These are phyloP conservation scores for Mercenaria mercenaria DNA, from an alignment of 1,140 invertebrate species.

Conservation along the genomic window DNA sequence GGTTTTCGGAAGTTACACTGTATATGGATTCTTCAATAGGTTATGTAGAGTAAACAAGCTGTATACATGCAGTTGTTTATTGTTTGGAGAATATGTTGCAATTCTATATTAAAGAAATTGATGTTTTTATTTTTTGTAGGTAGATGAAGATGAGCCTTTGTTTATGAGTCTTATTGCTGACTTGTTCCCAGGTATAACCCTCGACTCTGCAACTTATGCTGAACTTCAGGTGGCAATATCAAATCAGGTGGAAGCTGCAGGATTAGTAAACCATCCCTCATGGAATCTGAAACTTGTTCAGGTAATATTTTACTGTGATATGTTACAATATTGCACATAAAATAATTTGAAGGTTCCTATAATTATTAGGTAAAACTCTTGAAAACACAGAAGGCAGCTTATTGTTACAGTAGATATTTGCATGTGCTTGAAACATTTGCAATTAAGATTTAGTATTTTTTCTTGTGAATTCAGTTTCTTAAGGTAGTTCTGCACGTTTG, in stretches of 20 bases:
- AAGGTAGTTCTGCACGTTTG: too few species aligned
- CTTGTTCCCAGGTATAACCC: conserved; percentile 96
- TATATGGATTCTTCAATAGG: too few species aligned
- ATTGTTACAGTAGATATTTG: not conserved
- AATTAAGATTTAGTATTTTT: too few species aligned
- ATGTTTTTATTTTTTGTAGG: too few species aligned
- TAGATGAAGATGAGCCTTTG: conserved; percentile 98
- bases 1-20: too few species aligned
- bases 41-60: too few species aligned
- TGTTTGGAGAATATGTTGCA: too few species aligned
- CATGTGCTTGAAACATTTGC: not conserved
- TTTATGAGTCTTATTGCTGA: conserved; percentile 98
- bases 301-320: too few species aligned
- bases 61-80: too few species aligned
- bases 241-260: conserved; percentile 85
- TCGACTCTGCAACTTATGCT: conserved; percentile 96
- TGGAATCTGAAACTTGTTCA: conserved; percentile 98
- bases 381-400: not conserved
- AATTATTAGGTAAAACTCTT: not conserved
- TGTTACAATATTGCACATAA: too few species aligned
- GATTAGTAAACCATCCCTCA: conserved; percentile 95
- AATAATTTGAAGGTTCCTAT: not conserved
- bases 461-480: too few species aligned
- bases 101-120: too few species aligned
- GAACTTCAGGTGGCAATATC: conserved; percentile 87